Evolutionary conservation across 2,888 invertebrate genomes (phyloP).

Genomic region (Seladonia tumulorum): DNA sequence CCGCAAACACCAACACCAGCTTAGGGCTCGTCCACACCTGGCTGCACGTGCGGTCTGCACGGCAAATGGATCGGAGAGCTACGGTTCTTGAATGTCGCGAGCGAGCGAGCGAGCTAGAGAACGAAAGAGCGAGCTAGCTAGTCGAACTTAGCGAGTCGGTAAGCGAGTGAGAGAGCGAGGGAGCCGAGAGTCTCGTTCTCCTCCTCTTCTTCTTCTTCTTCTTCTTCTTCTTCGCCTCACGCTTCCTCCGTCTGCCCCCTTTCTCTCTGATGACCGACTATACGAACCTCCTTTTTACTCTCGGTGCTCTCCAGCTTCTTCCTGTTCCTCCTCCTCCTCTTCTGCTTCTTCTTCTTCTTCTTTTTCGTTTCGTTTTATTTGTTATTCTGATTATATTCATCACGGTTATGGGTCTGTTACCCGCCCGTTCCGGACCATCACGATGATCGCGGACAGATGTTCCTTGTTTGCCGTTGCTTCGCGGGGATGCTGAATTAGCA

Average conservation of each 20-base stretch:
- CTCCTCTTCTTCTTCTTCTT: neutral
- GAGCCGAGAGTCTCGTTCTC: neutral
- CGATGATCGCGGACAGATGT: neutral
- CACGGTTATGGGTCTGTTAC: conserved; percentile 1
- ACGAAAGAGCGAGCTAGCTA: neutral
- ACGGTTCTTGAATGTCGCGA: conserved; percentile 28
- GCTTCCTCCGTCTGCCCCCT: neutral
- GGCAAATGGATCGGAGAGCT: conserved; percentile 23
- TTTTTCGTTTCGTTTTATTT: neutral
- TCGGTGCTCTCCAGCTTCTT: neutral
- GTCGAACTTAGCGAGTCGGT: neutral
- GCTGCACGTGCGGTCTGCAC: conserved; percentile 44
- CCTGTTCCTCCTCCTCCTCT: conserved; percentile 8
- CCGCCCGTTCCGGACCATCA: neutral
- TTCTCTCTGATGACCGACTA: neutral
- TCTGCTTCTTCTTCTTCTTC: neutral
- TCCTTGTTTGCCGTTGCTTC: neutral
- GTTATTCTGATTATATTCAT: conserved; percentile 1
- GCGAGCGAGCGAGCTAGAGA: neutral
- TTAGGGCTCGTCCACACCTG: conserved; percentile 78
- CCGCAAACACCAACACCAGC: conserved; percentile 63
- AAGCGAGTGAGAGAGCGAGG: neutral
- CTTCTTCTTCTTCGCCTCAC: neutral
- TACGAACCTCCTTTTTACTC: neutral
- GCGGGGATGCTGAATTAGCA: neutral